These are phyloP conservation scores for Conomelus anceps DNA, from an alignment of 2,888 invertebrate genomes.

Conservation along the genomic window DNA sequence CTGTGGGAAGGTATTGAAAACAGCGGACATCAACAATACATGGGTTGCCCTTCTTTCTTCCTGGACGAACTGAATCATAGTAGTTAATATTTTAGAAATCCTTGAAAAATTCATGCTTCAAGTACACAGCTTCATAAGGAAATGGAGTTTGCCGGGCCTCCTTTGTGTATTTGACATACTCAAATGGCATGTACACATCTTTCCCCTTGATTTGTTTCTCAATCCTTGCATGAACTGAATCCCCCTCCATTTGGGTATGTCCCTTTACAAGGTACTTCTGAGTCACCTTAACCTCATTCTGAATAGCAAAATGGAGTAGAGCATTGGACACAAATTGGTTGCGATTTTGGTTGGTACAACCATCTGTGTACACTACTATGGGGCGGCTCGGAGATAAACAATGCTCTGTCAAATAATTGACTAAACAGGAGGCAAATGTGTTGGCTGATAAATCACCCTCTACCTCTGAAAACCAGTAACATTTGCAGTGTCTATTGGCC, in stretches of 20 bases:
- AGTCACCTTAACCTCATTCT: conserved; percentile 31
- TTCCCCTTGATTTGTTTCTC: conserved; percentile 26
- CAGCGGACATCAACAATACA: conserved; percentile 12
- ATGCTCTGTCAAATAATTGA: conserved; percentile 9
- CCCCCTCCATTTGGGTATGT: conserved; percentile 38
- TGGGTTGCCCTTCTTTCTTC: not conserved
- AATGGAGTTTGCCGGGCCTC: conserved; percentile 22
- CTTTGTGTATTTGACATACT: conserved; percentile 19
- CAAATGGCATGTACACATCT: conserved; percentile 24
- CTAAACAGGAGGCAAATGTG: conserved; percentile 12
- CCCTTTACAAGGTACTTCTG: conserved; percentile 37
- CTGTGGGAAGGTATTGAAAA: too few relatives aligned
- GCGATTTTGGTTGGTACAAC: conserved; percentile 36
- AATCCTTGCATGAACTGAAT: conserved; percentile 35
- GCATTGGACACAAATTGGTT: conserved; percentile 36
- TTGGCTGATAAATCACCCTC: conserved; percentile 11
- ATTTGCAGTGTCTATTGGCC: conserved; percentile 8
- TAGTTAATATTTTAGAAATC: not conserved
- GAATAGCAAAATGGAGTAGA: conserved; percentile 32
- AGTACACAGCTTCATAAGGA: not conserved
- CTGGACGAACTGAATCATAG: not conserved
- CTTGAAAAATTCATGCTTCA: not conserved
- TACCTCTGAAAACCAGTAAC: conserved; percentile 15
- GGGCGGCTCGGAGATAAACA: conserved; percentile 4
- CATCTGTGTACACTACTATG: too few relatives aligned